Evolutionary conservation across 2,888 invertebrate genomes (phyloP), one percentile per base, ranked within the genome.

Genomic region (Nymphalis urticae): DNA sequence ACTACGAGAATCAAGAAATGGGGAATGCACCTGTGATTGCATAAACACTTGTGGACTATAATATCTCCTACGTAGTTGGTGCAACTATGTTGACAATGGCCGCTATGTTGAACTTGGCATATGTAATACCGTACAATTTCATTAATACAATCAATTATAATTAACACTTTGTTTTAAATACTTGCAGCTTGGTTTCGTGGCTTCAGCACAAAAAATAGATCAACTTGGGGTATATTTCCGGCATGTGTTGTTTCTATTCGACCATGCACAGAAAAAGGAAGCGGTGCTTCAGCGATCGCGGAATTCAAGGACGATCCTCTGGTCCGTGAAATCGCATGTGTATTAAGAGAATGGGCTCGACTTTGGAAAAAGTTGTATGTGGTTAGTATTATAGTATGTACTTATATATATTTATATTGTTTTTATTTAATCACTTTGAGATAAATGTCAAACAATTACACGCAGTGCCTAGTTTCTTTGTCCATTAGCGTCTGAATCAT

Each of bases 321-420:
- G n/a, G 97, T 98, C 1, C 94, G 96, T 64, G 98, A 98, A 91
- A 97, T 98, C 65, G 97, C 97, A 0, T 95, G 97, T 74, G 98
- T 98, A 0, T 92, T 98, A 58, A 93, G 98, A 82, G 98, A 98
- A 95, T 98, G 98, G 98, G 97, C 96, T 19, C 94, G 96, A 75
- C 95, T 97, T 74, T 98, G 98, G 98, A 98, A 98, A 83, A 95
- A 95, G 76, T 94, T 98, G 59, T 98, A 96, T 94, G 96, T 98
- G 94, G 98, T 98, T 90, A 91, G 95, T 72, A 21, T 69, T 42
- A 10, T 10, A 9, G 10, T 42, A 10, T 42, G 10, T 42, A 36
- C 1, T 8, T 36, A 10, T 10, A 42, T 9, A 36, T 36, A 10
- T 36, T 8, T 1, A 36, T 13, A 42, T 10, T 42, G 10, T 42